Conservation (phyloP, 2,797 vertebrate species). For the Gila robusta region DNA sequence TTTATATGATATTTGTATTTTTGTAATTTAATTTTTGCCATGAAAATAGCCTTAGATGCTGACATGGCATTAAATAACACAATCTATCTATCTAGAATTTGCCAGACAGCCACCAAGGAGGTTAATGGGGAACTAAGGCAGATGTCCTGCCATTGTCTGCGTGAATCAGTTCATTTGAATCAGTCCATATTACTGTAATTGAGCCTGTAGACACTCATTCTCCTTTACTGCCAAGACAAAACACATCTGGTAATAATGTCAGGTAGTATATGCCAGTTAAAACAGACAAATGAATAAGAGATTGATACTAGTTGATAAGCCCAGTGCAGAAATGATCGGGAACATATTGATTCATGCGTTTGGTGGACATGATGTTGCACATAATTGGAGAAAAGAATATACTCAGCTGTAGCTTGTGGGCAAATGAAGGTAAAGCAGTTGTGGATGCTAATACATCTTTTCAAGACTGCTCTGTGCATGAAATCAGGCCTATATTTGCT, state of each 20-base stretch:
- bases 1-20: too few relatives aligned
- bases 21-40: too few relatives aligned
- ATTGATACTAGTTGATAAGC: slow-evolving; percentile 73
- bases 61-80: too few relatives aligned
- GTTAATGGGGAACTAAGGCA: slow-evolving; percentile 78
- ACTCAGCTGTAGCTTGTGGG: slow-evolving; percentile 61
- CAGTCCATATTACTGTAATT: slow-evolving; percentile 77
- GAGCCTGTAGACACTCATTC: slow-evolving; percentile 73
- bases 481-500: slow-evolving; percentile 71
- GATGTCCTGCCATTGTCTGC: slow-evolving; percentile 76
- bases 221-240: slow-evolving; percentile 71
- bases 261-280: slow-evolving; percentile 72
- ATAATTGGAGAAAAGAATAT: background rate
- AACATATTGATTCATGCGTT: slow-evolving; percentile 43
- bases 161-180: slow-evolving; percentile 76
- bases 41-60: too few relatives aligned
- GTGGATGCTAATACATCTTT: background rate
- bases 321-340: slow-evolving; percentile 68
- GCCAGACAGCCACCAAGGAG: slow-evolving; percentile 69
- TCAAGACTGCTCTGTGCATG: slow-evolving; percentile 53
- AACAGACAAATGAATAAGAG: slow-evolving; percentile 70
- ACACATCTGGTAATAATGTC: slow-evolving; percentile 81
- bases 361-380: background rate
- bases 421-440: slow-evolving; percentile 48
- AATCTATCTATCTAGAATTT: slow-evolving; percentile 62